Evolutionary conservation across 2,888 invertebrate genomes (phyloP), one percentile per base, ranked within the genome.

Genomic region (Leptarthrus brevirostris): DNA sequence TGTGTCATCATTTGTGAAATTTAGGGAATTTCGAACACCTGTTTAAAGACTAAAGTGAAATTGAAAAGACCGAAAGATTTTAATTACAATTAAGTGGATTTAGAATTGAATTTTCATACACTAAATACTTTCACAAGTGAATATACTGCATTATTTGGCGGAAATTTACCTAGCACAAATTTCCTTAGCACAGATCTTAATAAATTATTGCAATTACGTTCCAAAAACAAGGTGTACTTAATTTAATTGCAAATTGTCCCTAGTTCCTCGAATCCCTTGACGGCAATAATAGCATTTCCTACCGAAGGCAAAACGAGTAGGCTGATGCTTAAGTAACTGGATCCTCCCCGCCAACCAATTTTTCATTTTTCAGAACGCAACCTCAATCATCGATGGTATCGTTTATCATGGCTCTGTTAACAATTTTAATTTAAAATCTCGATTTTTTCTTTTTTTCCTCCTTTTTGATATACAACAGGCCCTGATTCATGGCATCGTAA

Each of bases 391-490:
- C 53, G 40, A 54, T 54, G 54, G 52, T 36, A 71, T 71, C 71
- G 20, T 36, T 40, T 71, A 52, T 71, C 71, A 71, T 30, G 54
- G 34, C 56, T 52, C 44, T 56, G 72, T 72, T 72, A 72, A 72
- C 72, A 47, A 56, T 54, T 58, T 72, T 72, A 72, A 72, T 72
- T 72, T 72, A 72, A 72, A 72, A 56, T 72, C 58, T 18, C 44
- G 14, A 24, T 47, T 20, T 24, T 69, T 52, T 69, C 40, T n/a
- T 64, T 66, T n/a, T 66, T 66, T 16, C 47, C 30, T 24, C 30
- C 12, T 16, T 52, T 69, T 52, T 69, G 30, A 69, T 69, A 30
- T 30, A 69, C 30, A 47, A 47, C 72, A 16, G 10, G 56, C 47
- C 34, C 72, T 72, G 72, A 72, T 72, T 72, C 72, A 72, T 72